Conservation (phyloP, 2,888 invertebrate species). For the Orchesella flavescens region DNA sequence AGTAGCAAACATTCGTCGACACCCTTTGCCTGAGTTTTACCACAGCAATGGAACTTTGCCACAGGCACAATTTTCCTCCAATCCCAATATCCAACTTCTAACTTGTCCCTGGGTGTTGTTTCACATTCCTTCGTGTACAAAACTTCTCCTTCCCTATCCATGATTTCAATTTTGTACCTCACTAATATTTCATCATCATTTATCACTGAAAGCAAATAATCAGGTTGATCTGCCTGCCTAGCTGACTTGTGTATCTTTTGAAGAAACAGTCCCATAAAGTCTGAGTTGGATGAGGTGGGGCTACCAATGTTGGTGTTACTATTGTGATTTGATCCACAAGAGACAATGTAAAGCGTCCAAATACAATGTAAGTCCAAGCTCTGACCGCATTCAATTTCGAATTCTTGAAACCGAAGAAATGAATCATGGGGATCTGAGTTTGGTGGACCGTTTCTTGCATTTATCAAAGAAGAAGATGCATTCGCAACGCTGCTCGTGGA, state of each 20-base stretch:
- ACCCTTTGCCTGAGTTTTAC: slow-evolving; percentile 17
- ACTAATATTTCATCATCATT: slow-evolving; percentile 33
- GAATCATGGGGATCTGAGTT: not conserved
- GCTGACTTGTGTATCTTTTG: slow-evolving; percentile 22
- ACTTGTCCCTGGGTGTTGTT: slow-evolving; percentile 19
- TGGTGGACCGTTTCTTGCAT: not conserved
- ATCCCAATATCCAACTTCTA: slow-evolving; percentile 50
- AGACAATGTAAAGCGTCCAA: slow-evolving; percentile 51
- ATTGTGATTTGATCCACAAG: slow-evolving; percentile 36
- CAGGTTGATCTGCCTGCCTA: not conserved
- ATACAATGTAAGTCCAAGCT: slow-evolving; percentile 45
- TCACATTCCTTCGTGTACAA: slow-evolving; percentile 46
- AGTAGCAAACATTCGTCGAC: slow-evolving; percentile 36
- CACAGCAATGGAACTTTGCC: slow-evolving; percentile 28
- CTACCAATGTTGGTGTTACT: slow-evolving; percentile 17
- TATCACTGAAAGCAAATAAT: not conserved
- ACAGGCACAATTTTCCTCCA: slow-evolving; percentile 55
- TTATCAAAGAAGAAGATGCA: not conserved
- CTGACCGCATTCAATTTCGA: slow-evolving; percentile 46
- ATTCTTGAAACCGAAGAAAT: slow-evolving; percentile 45
- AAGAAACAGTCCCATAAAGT: slow-evolving; percentile 51
- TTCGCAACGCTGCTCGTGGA: not conserved
- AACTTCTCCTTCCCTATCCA: slow-evolving; percentile 46
- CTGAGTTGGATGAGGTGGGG: slow-evolving; percentile 28
- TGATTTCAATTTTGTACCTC: slow-evolving; percentile 41